These are phyloP conservation scores for Drosophila nigrodunni DNA, from an alignment of 1,140 invertebrate genomes.

Conservation along the genomic window DNA sequence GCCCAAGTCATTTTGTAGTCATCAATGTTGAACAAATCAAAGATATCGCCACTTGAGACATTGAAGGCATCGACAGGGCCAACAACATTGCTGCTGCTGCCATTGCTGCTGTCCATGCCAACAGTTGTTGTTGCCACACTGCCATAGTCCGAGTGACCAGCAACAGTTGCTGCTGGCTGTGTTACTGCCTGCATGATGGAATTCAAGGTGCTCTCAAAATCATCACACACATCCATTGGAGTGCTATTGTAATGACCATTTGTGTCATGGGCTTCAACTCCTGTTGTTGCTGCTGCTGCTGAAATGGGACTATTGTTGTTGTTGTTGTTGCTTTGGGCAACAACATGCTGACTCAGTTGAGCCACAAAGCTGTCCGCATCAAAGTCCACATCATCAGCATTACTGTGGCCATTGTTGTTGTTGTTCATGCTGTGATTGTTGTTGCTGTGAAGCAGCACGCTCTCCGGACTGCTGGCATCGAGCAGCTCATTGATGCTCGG, in stretches of 20 bases:
- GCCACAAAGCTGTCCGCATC: slow-evolving; percentile 80
- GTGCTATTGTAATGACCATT: slow-evolving; percentile 68
- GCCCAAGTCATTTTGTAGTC: slow-evolving; percentile 84
- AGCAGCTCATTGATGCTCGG: slow-evolving; percentile 81
- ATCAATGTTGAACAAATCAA: slow-evolving; percentile 84
- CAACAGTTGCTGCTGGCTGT: slow-evolving; percentile 53
- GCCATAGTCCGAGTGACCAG: slow-evolving; percentile 37
- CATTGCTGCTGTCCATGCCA: slow-evolving; percentile 14
- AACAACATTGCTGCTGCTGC: slow-evolving; percentile 16
- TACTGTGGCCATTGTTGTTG: slow-evolving; percentile 59
- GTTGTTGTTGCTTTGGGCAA: slow-evolving; percentile 22
- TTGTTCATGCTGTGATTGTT: slow-evolving; percentile 51
- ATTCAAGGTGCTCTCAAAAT: slow-evolving; percentile 81
- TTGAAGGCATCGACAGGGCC: slow-evolving; percentile 70
- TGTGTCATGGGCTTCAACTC: not conserved
- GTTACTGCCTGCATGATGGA: slow-evolving; percentile 75
- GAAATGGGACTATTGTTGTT: slow-evolving; percentile 7
- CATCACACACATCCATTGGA: slow-evolving; percentile 83
- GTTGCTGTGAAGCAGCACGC: slow-evolving; percentile 55
- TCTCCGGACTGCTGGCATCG: slow-evolving; percentile 67
- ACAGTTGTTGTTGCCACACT: slow-evolving; percentile 3
- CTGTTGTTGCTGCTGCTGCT: slow-evolving; percentile 33
- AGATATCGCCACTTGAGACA: slow-evolving; percentile 69
- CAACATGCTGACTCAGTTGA: slow-evolving; percentile 72
- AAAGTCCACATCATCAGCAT: slow-evolving; percentile 64